phyloP scores from a whole-genome alignment of 2,113 vertebrate species.

The Rafetus swinhoei region DNA sequence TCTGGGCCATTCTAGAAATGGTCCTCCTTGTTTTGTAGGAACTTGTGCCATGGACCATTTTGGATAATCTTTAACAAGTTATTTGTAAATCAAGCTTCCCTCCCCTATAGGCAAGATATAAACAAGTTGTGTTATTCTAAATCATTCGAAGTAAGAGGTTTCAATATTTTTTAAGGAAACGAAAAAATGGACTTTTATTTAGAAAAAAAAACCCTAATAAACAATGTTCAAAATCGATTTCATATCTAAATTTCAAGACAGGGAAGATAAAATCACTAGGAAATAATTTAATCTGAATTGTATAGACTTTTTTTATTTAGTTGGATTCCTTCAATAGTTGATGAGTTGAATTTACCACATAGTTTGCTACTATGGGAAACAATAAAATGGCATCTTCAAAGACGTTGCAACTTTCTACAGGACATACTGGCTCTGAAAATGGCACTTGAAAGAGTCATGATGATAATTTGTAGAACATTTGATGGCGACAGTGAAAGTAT shows the following conservation, averaged over 20 bases:
- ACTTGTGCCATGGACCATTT: neutral
- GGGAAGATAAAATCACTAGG: neutral
- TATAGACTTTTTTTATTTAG: neutral
- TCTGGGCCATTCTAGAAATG: neutral
- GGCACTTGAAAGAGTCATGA: too few relatives aligned
- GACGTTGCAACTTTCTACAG: neutral
- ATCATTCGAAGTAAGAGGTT: neutral
- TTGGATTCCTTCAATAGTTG: neutral
- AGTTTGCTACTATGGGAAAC: neutral
- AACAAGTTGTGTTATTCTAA: neutral
- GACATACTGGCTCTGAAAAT: neutral
- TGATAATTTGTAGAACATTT: neutral
- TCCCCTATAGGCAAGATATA: neutral
- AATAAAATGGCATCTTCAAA: neutral
- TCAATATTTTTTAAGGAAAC: neutral
- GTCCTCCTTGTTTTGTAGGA: neutral
- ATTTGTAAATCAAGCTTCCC: neutral
- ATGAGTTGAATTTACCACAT: neutral
- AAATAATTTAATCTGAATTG: neutral
- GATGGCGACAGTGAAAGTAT: neutral
- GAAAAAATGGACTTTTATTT: neutral
- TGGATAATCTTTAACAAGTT: neutral
- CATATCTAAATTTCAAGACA: neutral
- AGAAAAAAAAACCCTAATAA: neutral
- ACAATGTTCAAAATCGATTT: neutral